Evolutionary conservation across 2,113 vertebrate genomes (phyloP).

Genomic region (Chlamydotis undulata): DNA sequence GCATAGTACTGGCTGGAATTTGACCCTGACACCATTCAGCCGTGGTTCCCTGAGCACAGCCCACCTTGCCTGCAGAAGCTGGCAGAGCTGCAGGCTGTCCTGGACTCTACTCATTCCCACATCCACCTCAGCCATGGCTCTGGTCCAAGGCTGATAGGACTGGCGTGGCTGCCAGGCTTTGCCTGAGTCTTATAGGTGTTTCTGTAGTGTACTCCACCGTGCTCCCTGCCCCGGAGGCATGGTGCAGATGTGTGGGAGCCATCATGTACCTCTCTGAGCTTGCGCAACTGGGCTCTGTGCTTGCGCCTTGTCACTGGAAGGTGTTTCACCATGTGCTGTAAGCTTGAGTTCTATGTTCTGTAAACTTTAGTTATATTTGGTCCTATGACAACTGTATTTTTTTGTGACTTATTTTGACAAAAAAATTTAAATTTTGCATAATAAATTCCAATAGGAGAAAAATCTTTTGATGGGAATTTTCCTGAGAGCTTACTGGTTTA

Average conservation of each 20-base stretch:
- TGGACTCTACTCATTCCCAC: not conserved
- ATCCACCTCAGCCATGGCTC: not conserved
- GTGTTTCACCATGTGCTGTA: not conserved
- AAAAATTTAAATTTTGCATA: not conserved
- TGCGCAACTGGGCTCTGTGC: not conserved
- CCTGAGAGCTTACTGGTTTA: not conserved
- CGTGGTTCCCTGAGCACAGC: not conserved
- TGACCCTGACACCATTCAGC: not conserved
- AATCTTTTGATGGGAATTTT: not conserved
- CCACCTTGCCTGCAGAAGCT: not conserved
- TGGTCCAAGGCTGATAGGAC: accelerated
- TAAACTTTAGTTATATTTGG: not conserved
- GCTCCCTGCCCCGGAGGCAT: not conserved
- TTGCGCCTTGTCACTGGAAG: not conserved
- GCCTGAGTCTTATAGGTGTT: not conserved
- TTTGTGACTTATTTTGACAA: not conserved
- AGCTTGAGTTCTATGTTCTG: not conserved
- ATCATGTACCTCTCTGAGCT: not conserved
- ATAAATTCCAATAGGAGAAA: not conserved
- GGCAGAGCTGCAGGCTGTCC: not conserved
- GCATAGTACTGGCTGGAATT: not conserved
- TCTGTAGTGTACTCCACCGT: not conserved
- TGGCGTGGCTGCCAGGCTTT: not conserved
- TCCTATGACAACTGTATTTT: not conserved
- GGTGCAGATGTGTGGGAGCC: not conserved